These are phyloP conservation scores for Drosophila lutescens DNA, from an alignment of 2,888 invertebrate genomes.

Conservation along the genomic window DNA sequence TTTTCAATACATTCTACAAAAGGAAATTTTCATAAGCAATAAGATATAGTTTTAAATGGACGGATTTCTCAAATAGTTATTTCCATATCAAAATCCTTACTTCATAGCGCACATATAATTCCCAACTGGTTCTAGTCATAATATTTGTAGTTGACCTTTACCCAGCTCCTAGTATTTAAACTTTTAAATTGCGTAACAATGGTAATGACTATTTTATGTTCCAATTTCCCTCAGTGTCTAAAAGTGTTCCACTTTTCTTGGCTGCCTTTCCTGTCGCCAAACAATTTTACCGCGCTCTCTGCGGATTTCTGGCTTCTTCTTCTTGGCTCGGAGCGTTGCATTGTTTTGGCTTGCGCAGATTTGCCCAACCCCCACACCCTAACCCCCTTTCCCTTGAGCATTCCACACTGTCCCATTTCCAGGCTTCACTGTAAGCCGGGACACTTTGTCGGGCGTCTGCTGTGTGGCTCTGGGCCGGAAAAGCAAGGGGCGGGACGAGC, in stretches of 20 bases:
- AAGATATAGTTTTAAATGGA: too few species aligned
- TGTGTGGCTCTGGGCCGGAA: conserved; percentile 23
- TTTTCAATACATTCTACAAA: too few species aligned
- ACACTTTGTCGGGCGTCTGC: conserved; percentile 71
- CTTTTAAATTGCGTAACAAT: too few species aligned
- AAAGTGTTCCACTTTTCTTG: conserved; percentile 33
- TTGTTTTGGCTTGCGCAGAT: conserved; percentile 49
- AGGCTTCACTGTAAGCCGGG: conserved; percentile 40
- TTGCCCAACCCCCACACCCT: not conserved
- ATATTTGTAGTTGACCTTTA: not conserved
- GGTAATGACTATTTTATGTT: not conserved
- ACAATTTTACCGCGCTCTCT: conserved; percentile 34
- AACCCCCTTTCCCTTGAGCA: conserved; percentile 16
- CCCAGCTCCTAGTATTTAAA: too few species aligned
- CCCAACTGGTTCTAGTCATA: not conserved
- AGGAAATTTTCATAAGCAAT: too few species aligned
- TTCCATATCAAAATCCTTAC: not conserved
- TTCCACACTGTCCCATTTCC: conserved; percentile 13
- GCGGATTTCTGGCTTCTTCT: conserved; percentile 7
- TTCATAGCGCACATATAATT: not conserved
- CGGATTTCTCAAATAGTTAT: too few species aligned
- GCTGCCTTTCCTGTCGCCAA: conserved; percentile 35
- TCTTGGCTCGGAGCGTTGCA: conserved; percentile 33
- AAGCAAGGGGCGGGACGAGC: conserved; percentile 43
- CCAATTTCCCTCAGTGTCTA: conserved; percentile 5